Base-by-base conservation (phyloP, 53 echinoderm and acorn worm species). In the Echinarachnius parma region DNA sequence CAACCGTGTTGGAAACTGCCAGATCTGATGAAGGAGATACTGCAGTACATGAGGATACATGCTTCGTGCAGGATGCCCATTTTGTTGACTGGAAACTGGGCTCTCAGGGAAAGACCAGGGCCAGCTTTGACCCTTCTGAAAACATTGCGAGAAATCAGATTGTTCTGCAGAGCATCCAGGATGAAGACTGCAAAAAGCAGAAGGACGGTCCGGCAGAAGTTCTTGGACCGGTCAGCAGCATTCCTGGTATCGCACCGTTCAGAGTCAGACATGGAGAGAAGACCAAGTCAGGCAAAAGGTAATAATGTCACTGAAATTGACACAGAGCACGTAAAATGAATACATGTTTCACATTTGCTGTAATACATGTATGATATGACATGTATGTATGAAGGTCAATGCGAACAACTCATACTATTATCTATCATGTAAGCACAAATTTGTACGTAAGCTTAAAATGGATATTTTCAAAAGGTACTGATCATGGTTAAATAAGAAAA, bases 241-340 rank as follows among this genome's bases (percentile, higher is more conserved):
- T 69, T 21, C 70, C 70, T 53, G 70, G 70, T 31, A 36, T 53
- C 20, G 52, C 70, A 53, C 70, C 70, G 0, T 69, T 69, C 70
- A 69, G 34, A 53, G 35, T 69, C 0, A 32, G 70, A 34, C 70
- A 69, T 69, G 70, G 34, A 35, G 35, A 69, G 26, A 53, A 53
- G 53, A 29, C 53, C 4, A 69, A 69, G 20, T 53, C 70, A 14
- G 70, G 53, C 21, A 69, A 69, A 34, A 53, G 53, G 70, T 69
- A 46, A 69, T 20, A 36, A 37, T 34, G n/a, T n/a, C n/a, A n/a
- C n/a, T n/a, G n/a, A n/a, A n/a, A n/a, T n/a, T n/a, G n/a, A n/a
- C n/a, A n/a, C n/a, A n/a, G n/a, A n/a, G n/a, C n/a, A n/a, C n/a
- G n/a, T n/a, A n/a, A n/a, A n/a, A n/a, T n/a, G n/a, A n/a, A n/a